These are phyloP conservation scores for Campylomormyrus numenius DNA, from an alignment of 2,113 vertebrate species.

Conservation along the genomic window DNA sequence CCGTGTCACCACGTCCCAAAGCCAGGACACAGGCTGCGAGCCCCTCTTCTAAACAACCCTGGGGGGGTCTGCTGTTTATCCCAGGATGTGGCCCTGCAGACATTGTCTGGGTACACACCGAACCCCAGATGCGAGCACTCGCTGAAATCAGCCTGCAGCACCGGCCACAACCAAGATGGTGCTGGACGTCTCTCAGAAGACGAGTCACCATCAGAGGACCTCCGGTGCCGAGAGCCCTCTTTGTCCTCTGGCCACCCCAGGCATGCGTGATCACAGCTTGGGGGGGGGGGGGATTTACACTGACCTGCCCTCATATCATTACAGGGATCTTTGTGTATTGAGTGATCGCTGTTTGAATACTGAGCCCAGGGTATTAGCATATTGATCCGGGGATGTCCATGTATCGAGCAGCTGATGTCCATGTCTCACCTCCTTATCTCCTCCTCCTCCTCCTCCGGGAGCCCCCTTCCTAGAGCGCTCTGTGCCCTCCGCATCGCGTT, in stretches of 20 bases:
- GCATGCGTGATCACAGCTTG: neutral
- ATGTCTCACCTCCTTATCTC: neutral
- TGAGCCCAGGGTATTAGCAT: neutral
- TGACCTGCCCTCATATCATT: neutral
- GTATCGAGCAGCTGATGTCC: neutral
- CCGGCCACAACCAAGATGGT: neutral
- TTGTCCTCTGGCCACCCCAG: neutral
- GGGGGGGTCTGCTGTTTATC: neutral
- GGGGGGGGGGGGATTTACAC: neutral
- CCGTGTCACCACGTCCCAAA: neutral
- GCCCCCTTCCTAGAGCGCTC: neutral
- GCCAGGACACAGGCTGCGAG: neutral
- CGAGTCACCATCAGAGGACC: neutral
- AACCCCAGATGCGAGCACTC: neutral
- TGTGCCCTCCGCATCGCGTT: neutral
- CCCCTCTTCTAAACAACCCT: neutral
- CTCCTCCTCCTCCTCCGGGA: neutral
- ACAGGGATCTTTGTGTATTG: neutral
- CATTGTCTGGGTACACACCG: neutral
- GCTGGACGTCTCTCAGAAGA: neutral
- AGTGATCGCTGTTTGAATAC: neutral
- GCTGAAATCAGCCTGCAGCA: neutral
- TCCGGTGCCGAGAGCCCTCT: neutral
- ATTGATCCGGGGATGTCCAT: neutral
- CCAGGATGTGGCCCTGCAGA: neutral